Percentiles rank a stretch among this genome's conserved stretches.
phyloP scores from a whole-genome alignment of 2,888 invertebrate species.

The Dasypolia templi region DNA sequence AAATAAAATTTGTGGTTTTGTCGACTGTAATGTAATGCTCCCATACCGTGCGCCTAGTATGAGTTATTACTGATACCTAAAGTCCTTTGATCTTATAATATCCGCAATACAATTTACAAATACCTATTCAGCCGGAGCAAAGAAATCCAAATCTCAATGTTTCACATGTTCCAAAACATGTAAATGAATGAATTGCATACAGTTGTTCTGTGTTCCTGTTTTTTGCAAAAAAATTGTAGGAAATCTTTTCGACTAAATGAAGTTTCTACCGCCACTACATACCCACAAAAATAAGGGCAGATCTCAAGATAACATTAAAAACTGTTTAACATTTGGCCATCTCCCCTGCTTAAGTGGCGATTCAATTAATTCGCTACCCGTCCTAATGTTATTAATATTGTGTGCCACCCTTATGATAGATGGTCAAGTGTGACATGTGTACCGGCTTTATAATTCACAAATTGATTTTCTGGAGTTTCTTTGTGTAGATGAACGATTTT shows the following conservation, averaged over 20 bases:
- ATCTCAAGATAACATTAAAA: constrained; percentile 83
- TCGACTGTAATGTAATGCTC: background rate
- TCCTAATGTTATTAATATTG: constrained; percentile 82
- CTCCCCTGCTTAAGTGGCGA: constrained; percentile 71
- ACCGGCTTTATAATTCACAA: constrained; percentile 80
- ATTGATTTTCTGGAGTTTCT: constrained; percentile 77
- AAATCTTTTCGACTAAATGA: background rate
- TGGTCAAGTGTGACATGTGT: constrained; percentile 87
- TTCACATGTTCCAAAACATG: background rate
- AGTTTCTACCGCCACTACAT: constrained; percentile 28
- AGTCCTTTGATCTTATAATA: too few species aligned
- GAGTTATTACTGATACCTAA: background rate
- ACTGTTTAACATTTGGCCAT: constrained; percentile 87
- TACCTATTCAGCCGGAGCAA: background rate
- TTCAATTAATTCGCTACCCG: constrained; percentile 84
- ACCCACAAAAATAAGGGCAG: constrained; percentile 61
- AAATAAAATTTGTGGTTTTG: background rate
- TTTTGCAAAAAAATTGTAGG: background rate
- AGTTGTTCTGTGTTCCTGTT: background rate
- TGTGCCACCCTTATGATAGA: constrained; percentile 80
- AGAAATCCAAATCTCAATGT: background rate
- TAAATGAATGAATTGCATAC: background rate
- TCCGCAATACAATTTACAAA: too few species aligned
- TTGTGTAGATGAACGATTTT: constrained; percentile 50
- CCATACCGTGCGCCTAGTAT: background rate